Evolutionary conservation across 1,140 invertebrate species (phyloP).

Genomic region (Plodia interpunctella): DNA sequence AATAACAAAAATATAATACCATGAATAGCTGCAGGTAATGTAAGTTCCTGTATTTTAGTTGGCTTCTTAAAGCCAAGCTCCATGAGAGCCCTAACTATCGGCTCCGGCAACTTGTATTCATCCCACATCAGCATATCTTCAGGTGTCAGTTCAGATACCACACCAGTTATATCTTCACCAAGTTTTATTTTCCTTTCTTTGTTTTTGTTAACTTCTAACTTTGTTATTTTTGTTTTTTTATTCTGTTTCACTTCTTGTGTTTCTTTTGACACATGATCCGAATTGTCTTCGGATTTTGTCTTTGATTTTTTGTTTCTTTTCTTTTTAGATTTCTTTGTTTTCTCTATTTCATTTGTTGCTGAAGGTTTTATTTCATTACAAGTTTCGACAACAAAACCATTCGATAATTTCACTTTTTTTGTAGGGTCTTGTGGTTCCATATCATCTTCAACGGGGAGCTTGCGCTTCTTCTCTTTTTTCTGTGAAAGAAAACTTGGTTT

Average conservation of each 20-base stretch:
- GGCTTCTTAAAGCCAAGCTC: slow-evolving; percentile 88
- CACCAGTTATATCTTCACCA: slow-evolving; percentile 38
- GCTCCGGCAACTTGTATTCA: slow-evolving; percentile 81
- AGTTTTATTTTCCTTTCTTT: slow-evolving; percentile 37
- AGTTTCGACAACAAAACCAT: slow-evolving; percentile 54
- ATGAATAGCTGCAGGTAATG: slow-evolving; percentile 90
- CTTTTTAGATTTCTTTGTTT: slow-evolving; percentile 22
- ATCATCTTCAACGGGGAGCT: slow-evolving; percentile 23
- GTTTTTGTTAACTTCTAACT: slow-evolving; percentile 17
- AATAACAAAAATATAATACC: slow-evolving; percentile 66
- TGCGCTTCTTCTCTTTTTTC: slow-evolving; percentile 25
- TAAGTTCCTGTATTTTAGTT: slow-evolving; percentile 88
- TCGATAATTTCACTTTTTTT: slow-evolving; percentile 55
- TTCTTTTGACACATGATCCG: not conserved
- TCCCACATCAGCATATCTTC: slow-evolving; percentile 84
- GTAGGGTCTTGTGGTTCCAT: slow-evolving; percentile 26
- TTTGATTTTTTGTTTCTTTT: slow-evolving; percentile 13
- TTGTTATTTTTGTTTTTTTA: slow-evolving; percentile 10
- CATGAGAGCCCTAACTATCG: slow-evolving; percentile 84
- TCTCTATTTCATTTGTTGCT: slow-evolving; percentile 30
- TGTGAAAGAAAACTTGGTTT: slow-evolving; percentile 8
- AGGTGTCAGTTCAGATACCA: slow-evolving; percentile 38
- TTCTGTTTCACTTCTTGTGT: slow-evolving; percentile 20
- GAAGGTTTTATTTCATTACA: slow-evolving; percentile 46
- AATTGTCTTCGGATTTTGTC: slow-evolving; percentile 16